Percentiles rank a stretch among this genome's conserved stretches.
phyloP scores from a whole-genome alignment of 2,113 vertebrate genomes.

The Mungos mungo region DNA sequence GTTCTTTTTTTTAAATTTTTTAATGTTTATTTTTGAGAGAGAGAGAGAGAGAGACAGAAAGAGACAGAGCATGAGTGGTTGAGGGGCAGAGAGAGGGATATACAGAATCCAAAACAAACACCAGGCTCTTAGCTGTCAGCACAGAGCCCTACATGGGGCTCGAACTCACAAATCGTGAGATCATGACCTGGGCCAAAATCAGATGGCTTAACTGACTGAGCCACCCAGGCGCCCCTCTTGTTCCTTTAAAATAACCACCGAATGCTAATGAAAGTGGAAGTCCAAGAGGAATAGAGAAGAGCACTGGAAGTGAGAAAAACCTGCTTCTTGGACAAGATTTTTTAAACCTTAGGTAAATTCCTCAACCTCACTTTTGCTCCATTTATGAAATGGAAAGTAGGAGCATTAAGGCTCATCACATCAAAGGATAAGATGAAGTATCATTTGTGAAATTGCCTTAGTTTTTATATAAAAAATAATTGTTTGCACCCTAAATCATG shows the following conservation, averaged over 20 bases:
- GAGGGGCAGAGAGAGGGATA: too few species aligned
- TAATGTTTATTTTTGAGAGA: too few species aligned
- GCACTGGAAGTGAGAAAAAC: neutral
- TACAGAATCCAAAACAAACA: too few species aligned
- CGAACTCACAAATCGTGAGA: too few species aligned
- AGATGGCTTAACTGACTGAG: too few species aligned
- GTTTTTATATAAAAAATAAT: slow-evolving; percentile 17
- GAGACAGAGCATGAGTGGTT: too few species aligned
- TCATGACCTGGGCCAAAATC: too few species aligned
- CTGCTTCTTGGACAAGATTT: neutral
- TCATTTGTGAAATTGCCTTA: neutral
- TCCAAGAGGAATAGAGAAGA: neutral
- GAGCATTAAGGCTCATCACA: neutral
- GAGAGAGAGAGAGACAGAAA: too few species aligned
- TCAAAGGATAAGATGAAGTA: neutral
- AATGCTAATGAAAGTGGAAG: slow-evolving; percentile 29
- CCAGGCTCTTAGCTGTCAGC: too few species aligned
- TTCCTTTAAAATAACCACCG: neutral
- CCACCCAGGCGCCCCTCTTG: too few species aligned
- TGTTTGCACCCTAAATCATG: neutral
- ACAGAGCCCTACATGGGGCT: too few species aligned
- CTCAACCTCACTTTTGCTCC: neutral
- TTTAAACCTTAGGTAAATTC: neutral
- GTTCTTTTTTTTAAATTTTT: neutral
- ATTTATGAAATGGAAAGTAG: neutral